Evolutionary conservation across 1,140 invertebrate species (phyloP).

Genomic region (Branchinecta lindahli): DNA sequence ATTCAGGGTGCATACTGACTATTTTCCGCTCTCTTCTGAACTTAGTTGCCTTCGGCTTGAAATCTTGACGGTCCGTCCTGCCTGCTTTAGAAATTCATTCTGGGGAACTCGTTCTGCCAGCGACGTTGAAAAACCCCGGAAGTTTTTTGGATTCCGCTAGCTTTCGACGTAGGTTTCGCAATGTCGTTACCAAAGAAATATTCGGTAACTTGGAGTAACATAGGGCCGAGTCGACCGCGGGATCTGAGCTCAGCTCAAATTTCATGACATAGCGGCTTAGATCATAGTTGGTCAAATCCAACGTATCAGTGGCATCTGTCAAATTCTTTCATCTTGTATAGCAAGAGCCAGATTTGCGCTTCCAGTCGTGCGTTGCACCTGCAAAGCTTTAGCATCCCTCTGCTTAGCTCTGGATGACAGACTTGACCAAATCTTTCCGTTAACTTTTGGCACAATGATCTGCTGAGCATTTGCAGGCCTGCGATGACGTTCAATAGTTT

Average conservation of each 20-base stretch:
- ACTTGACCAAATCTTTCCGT: background rate
- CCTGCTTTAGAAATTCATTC: background rate
- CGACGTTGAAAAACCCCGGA: background rate
- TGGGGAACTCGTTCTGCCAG: background rate
- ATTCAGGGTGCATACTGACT: background rate
- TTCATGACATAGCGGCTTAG: background rate
- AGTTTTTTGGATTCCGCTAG: background rate
- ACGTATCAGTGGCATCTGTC: background rate
- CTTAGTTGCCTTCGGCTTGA: background rate
- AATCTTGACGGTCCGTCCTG: background rate
- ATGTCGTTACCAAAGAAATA: background rate
- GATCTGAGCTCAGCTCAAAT: background rate
- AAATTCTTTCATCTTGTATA: background rate
- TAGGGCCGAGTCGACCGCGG: background rate
- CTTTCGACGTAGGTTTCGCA: background rate
- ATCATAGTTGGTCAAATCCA: conserved; percentile 1
- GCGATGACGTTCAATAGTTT: too few species aligned
- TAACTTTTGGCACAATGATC: background rate
- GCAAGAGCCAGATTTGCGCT: background rate
- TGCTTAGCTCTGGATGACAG: background rate
- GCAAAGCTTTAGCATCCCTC: background rate
- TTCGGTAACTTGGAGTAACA: background rate
- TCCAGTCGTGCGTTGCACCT: background rate
- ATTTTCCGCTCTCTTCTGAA: background rate
- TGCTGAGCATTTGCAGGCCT: too few species aligned